phyloP scores from a whole-genome alignment of 1,140 invertebrate species.

The Gonatopus flavifemur region DNA sequence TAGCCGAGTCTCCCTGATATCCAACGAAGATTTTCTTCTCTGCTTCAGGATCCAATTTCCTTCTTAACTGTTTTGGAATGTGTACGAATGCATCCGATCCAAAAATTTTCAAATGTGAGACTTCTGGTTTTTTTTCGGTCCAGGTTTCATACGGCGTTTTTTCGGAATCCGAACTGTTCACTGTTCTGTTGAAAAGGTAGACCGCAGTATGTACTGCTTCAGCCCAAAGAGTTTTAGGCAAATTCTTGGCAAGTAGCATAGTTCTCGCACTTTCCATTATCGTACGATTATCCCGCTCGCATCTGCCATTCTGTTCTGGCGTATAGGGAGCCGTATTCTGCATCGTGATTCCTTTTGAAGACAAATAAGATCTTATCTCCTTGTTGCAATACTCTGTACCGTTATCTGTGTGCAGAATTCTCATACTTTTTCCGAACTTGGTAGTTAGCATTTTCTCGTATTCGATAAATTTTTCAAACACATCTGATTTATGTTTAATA shows the following conservation, averaged over 20 bases:
- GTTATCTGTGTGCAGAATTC: neutral
- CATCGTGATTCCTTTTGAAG: slow-evolving; percentile 19
- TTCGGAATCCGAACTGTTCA: neutral
- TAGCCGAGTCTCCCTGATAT: neutral
- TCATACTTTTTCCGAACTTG: neutral
- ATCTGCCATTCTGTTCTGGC: slow-evolving; percentile 44
- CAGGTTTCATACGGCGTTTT: slow-evolving; percentile 15
- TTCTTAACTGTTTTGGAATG: slow-evolving; percentile 30
- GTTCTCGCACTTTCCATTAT: too few relatives aligned
- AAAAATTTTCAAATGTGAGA: slow-evolving; percentile 31
- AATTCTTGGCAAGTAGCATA: slow-evolving; percentile 30
- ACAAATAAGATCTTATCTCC: neutral
- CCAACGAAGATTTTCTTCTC: slow-evolving; percentile 5
- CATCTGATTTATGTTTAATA: too few relatives aligned
- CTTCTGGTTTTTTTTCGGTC: slow-evolving; percentile 6
- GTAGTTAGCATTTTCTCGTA: neutral
- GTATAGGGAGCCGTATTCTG: slow-evolving; percentile 33
- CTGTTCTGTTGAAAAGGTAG: slow-evolving; percentile 21
- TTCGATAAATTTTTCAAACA: neutral
- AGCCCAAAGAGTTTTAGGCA: slow-evolving; percentile 46
- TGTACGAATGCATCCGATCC: slow-evolving; percentile 28
- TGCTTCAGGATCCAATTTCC: slow-evolving; percentile 30
- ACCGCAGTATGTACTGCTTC: slow-evolving; percentile 49
- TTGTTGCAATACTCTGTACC: too few relatives aligned
- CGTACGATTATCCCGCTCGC: slow-evolving; percentile 40